Base-by-base conservation (phyloP, 2,797 vertebrate genomes). In the Pseudochirops cupreus region DNA sequence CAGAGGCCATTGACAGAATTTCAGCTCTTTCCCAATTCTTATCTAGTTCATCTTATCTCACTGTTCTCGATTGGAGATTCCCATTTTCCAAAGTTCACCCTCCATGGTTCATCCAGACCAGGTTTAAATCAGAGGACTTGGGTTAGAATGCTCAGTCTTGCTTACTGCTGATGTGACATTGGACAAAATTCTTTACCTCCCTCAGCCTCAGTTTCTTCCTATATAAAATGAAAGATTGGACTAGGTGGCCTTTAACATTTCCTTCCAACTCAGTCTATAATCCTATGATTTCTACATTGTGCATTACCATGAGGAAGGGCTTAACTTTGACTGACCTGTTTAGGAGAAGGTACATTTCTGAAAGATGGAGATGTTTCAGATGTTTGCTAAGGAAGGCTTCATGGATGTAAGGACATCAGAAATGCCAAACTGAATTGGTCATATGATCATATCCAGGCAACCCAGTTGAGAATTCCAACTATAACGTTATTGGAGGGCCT, bases 91-190 rank as follows among this genome's bases (percentile, higher is more conserved):
- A 90, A 54, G 89, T 31, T 29, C 52, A 52, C 18, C n/a, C 11
- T 9, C 67, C 18, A 10, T 46, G 39, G 67, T 46, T 82, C 18
- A 46, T 24, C n/a, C 18, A 82, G n/a, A 82, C 18, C 21, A 10
- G n/a, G 18, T 39, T 18, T 39, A 56, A 57, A 46, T 91, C 53
- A 90, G 39, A 82, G n/a, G n/a, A 82, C 6, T 39, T 82, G 24
- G 14, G 14, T 67, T n/a, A 11, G 21, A 1, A 74, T 58, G 90
- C 59, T 74, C 5, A 10, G 62, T 46, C 56, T 90, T 95, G 46
- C 59, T 74, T 87, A 90, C 91, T 95, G 93, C 50, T 92, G 67
- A 50, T n/a, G 29, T 93, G 90, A 95, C 24, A n/a, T 55, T 90
- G 94, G 58, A 59, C 0, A 89, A 18, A 56, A n/a, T 13, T 62